Evolutionary conservation across 2,797 vertebrate genomes (phyloP), one percentile per base, ranked within the genome.

Genomic region (Gila robusta): DNA sequence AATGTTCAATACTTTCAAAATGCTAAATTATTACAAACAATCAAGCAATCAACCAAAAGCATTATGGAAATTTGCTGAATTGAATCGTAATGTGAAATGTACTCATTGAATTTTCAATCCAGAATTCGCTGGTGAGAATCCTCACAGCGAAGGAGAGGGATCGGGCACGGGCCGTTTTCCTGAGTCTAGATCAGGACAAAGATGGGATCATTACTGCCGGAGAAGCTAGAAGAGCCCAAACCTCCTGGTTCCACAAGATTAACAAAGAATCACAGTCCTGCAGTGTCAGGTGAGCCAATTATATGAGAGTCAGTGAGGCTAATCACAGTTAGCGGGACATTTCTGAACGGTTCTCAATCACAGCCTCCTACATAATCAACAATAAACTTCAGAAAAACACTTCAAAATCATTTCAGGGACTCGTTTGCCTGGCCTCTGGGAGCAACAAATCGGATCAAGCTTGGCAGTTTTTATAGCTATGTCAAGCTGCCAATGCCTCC

Each of bases 111-210:
- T 71, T 47, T 70, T 79, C 19, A 74, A 62, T 78, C 21, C 72
- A 99, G 98, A 98, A 98, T 49, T 98, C 98, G 2, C 89, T 99
- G 88, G 92, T 98, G 88, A 95, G 96, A 71, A 93, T 99, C 87
- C 93, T 99, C 91, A 97, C 96, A 0, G 94, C 94, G 49, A 99
- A 99, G 92, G 98, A 99, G 90, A 91, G 96, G 26, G 95, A 98
- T 88, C 91, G 93, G 4, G 97, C 96, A 0, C 95, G 97, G 1
- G 86, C 89, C 0, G 88, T 96, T 28, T 99, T 98, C 91, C 91
- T 96, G 87, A 93, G 95, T 23, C 93, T 97, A 88, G 94, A 94
- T 85, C 94, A 90, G 92, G 96, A 97, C 83, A 93, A 92, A 0
- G 97, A 97, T 0, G 94, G 92, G 0, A 28, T 94, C 79, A 95